Evolutionary conservation across 2,113 vertebrate species (phyloP), one percentile per base, ranked within the genome.

Genomic region (Anoura caudifer): DNA sequence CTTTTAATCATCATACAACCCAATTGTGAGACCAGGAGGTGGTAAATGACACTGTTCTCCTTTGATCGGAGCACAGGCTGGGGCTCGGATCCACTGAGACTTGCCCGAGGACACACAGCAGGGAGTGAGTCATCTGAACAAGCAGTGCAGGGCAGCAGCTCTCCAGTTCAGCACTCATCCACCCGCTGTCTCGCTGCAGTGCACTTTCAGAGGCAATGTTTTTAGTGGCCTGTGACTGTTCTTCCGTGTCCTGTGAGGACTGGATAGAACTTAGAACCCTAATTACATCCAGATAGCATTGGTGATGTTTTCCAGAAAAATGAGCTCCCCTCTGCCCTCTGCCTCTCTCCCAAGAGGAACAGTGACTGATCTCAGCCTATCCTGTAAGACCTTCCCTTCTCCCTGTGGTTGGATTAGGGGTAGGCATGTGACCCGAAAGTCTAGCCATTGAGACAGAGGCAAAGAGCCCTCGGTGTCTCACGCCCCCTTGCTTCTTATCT

Each of bases 1-100:
- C 82, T 95, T 92, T 92, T 94, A 96, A 95, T 97, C 96, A 97
- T 96, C 82, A 59, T n/a, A 76, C 52, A 75, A 31, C 85, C 84
- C 97, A 82, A 77, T 61, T 73, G 38, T 80, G 87, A 90, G 81
- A 63, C 79, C 79, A 75, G 87, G 63, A 96, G 82, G 82, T 84
- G 91, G 95, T 87, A 92, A 97, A 97, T 75, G 87, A 63, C 61
- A 65, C 61, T 61, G 11, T 93, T 96, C 80, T 87, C 45, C 77
- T 96, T 59, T 76, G 89, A 91, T 24, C 67, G 86, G 88, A 93
- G 56, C 61, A 6, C 47, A 76, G 7, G 52, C 70, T 43, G 59
- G 85, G 84, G 22, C 70, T 90, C 54, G 65, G 45, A 81, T 80
- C 89, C 59, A 72, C 8, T 31, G 63, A 82, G 80, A 94, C 76